These are phyloP conservation scores for Clarias magur DNA, from an alignment of 2,113 vertebrate species.

Conservation along the genomic window DNA sequence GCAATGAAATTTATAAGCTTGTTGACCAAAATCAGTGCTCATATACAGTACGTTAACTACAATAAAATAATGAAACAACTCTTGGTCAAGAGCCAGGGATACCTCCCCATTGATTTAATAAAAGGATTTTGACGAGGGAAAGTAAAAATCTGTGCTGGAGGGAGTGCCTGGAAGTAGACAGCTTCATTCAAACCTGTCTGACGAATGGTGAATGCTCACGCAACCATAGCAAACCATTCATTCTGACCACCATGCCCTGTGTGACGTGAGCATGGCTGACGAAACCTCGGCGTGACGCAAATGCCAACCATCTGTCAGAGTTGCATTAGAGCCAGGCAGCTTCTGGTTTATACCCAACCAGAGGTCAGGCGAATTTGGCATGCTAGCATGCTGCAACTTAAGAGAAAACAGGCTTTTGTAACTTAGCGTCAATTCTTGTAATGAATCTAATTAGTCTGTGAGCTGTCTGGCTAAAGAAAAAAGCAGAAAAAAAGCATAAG, in stretches of 20 bases:
- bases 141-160: background rate
- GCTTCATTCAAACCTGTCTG: background rate
- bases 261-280: background rate
- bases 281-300: slow-evolving; percentile 5
- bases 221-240: background rate
- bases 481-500: background rate
- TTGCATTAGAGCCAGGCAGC: background rate
- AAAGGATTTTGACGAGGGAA: background rate
- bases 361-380: slow-evolving; percentile 47
- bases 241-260: background rate
- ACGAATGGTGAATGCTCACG: background rate
- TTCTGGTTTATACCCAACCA: slow-evolving; percentile 31
- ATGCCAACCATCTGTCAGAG: slow-evolving; percentile 40
- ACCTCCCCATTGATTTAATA: background rate
- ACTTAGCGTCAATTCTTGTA: slow-evolving; percentile 24
- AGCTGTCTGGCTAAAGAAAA: slow-evolving; percentile 22
- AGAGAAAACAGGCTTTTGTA: slow-evolving; percentile 16
- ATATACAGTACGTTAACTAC: background rate
- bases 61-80: background rate
- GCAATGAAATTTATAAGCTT: background rate
- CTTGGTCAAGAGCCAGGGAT: background rate
- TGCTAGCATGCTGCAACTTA: background rate
- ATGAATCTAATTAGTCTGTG: slow-evolving; percentile 24
- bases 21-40: background rate
- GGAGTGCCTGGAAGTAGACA: background rate